Evolutionary conservation across 1,140 invertebrate species (phyloP), one percentile per base, ranked within the genome.

Genomic region (Zaprionus ghesquierei): DNA sequence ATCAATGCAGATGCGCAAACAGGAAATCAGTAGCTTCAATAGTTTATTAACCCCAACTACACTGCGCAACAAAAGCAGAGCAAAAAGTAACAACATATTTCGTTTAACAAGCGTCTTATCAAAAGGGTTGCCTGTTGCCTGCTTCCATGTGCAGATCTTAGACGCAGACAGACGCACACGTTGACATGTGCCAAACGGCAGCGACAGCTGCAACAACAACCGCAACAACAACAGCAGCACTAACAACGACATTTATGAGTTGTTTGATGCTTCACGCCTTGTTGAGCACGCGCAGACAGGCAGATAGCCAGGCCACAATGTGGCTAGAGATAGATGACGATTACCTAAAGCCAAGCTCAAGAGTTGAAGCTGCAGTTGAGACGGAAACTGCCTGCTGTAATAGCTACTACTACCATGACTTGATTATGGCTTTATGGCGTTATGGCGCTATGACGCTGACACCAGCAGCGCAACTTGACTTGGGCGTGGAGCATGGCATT

Each of bases 191-290:
- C n/a, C 29, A 31, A 27, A 23, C 27, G 50, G 22, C 50, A 29
- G 73, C 59, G 31, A 33, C 60, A 41, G n/a, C 49, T 80, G 53
- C 56, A 79, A 75, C 71, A 61, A 61, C 69, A 62, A 22, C 56
- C 38, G n/a, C n/a, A 33, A 12, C 41, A 49, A 41, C 55, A 46
- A 31, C 27, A 38, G 62, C 51, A 66, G 41, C 68, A 56, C 22
- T 51, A 35, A 59, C 65, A 79, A 69, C 78, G 63, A 56, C 79
- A 75, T 51, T 59, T 62, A 33, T 60, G 72, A 51, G 61, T 70
- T 75, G 61, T 70, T 75, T 61, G 77, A 41, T 72, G 85, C 80
- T 89, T 89, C 85, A 89, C 85, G 84, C 84, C 84, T 89, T 89
- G 84, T 89, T 89, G 77, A 81, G 79, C 77, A 77, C 65, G 50